phyloP scores from a whole-genome alignment of 2,888 invertebrate species.

The Tipula lateralis region DNA sequence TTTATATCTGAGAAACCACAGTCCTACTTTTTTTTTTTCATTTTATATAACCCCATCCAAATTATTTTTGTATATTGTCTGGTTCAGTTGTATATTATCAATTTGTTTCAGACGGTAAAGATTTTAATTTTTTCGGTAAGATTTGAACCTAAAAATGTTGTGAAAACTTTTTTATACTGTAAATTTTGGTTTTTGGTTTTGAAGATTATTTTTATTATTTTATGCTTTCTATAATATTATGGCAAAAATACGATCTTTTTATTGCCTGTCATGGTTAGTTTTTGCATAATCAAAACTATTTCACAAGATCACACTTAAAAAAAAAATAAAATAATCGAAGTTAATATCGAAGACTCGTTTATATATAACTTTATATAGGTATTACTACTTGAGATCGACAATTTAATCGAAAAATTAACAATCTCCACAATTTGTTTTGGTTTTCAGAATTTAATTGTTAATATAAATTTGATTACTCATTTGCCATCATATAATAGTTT shows the following conservation, averaged over 20 bases:
- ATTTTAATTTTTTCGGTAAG: not conserved
- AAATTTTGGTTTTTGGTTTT: constrained; percentile 7
- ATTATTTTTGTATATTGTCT: not conserved
- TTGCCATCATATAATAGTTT: too few relatives aligned
- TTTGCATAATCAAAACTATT: not conserved
- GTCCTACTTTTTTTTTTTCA: not conserved
- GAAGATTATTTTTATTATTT: not conserved
- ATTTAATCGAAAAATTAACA: too few relatives aligned
- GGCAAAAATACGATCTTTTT: not conserved
- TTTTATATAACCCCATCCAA: constrained; percentile 5
- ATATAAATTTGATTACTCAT: too few relatives aligned
- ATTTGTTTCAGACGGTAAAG: not conserved
- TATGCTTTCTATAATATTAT: not conserved
- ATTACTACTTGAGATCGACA: too few relatives aligned
- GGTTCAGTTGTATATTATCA: not conserved
- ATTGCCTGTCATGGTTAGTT: not conserved
- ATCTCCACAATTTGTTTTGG: too few relatives aligned
- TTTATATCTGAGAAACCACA: not conserved
- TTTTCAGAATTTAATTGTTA: too few relatives aligned
- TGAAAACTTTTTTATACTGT: not conserved
- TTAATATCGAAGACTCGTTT: not conserved
- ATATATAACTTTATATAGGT: too few relatives aligned
- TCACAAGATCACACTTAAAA: constrained; percentile 5
- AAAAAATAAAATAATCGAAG: not conserved
- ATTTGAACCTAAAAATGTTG: not conserved